Percentiles rank a stretch among this genome's conserved stretches.
Evolutionary conservation across 2,797 vertebrate species (phyloP).

Genomic region (Adelosebastes latens): DNA sequence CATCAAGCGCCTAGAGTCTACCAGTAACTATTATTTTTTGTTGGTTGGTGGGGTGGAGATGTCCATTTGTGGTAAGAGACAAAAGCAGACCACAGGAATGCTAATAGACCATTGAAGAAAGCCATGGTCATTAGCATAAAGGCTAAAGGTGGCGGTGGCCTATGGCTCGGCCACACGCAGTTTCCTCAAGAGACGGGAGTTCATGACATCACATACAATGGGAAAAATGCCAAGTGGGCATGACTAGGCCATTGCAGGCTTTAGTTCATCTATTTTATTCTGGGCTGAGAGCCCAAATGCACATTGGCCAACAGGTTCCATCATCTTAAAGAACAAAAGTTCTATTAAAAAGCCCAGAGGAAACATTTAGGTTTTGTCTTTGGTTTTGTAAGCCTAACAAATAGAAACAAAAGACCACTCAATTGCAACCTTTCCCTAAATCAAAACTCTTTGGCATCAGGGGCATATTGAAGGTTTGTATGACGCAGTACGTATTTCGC

Average conservation of each 20-base stretch:
- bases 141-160: slow-evolving; percentile 77
- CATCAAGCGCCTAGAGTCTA: slow-evolving; percentile 91
- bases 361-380: slow-evolving; percentile 71
- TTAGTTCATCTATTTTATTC: slow-evolving; percentile 64
- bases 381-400: slow-evolving; percentile 64
- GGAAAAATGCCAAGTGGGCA: slow-evolving; percentile 82
- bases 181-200: slow-evolving; percentile 75
- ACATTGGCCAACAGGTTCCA: slow-evolving; percentile 57
- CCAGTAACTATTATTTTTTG: slow-evolving; percentile 81
- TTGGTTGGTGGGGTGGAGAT: slow-evolving; percentile 38
- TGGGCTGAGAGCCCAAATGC: slow-evolving; percentile 59
- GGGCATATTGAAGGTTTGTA: not conserved
- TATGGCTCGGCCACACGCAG: slow-evolving; percentile 76
- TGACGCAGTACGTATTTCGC: slow-evolving; percentile 4
- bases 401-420: slow-evolving; percentile 59
- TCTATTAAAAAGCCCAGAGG: slow-evolving; percentile 58
- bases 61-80: slow-evolving; percentile 68
- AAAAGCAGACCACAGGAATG: slow-evolving; percentile 77
- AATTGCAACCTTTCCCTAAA: slow-evolving; percentile 47
- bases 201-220: slow-evolving; percentile 80
- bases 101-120: slow-evolving; percentile 76
- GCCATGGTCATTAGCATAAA: slow-evolving; percentile 80
- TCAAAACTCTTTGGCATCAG: slow-evolving; percentile 11
- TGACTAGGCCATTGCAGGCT: slow-evolving; percentile 60
- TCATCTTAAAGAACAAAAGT: slow-evolving; percentile 61